A percentile compares a stretch with the other conserved stretches of the same genome.
Conservation (phyloP, 2,113 vertebrate species). For the Bungarus multicinctus region DNA sequence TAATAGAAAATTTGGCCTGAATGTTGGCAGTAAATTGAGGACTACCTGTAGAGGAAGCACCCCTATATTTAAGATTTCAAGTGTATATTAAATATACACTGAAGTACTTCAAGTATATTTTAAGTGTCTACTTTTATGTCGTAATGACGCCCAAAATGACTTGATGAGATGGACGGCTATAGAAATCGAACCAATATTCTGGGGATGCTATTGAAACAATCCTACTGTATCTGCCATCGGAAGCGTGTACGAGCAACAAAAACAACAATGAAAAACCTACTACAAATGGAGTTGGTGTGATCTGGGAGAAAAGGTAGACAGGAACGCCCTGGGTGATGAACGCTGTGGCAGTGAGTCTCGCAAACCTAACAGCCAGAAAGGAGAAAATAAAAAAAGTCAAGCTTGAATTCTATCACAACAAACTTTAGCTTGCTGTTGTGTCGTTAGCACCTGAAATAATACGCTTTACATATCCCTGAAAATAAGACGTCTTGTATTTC, state of each 20-base stretch:
- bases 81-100: no score
- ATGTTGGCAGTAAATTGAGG: no score
- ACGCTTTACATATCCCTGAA: neutral
- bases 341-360: neutral
- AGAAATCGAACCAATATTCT: neutral
- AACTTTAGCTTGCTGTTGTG: neutral
- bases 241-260: neutral
- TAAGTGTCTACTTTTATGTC: neutral
- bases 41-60: neutral
- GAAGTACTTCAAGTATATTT: no score
- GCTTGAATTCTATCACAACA: neutral
- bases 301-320: neutral
- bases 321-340: neutral
- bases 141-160: neutral
- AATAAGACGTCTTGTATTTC: no score
- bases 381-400: neutral
- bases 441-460: neutral
- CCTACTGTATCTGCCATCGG: no score
- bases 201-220: neutral
- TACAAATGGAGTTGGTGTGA: neutral
- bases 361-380: neutral
- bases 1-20: no score
- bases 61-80: no score
- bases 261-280: neutral
- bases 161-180: neutral